Conservation (phyloP, 2,113 vertebrate species). For the Psettodes erumei region DNA sequence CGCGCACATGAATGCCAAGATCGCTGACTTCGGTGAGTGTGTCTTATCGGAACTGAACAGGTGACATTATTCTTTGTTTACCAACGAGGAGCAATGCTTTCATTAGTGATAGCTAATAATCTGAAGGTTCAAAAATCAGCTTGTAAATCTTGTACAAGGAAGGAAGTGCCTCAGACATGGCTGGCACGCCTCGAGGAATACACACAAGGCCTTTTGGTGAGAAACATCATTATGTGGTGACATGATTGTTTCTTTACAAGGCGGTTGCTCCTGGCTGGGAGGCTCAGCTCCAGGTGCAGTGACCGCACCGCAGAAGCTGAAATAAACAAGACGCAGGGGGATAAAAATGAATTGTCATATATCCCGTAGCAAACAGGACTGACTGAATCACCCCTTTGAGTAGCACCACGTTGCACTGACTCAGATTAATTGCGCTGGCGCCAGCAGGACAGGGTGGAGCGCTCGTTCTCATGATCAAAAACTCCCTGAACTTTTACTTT, state of each 20-base stretch:
- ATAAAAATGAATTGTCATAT: neutral
- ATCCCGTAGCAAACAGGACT: neutral
- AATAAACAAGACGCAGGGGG: neutral
- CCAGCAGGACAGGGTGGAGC: neutral
- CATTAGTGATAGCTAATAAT: neutral
- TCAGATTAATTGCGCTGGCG: neutral
- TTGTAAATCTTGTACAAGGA: neutral
- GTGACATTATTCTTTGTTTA: no score
- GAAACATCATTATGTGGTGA: neutral
- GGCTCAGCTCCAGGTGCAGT: neutral
- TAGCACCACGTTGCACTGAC: neutral
- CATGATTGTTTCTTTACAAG: neutral
- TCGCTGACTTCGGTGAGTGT: conserved; percentile 95
- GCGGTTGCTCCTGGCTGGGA: neutral
- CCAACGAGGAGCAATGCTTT: neutral
- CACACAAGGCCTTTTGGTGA: neutral
- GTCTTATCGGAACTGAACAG: neutral
- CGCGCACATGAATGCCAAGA: conserved; percentile 99
- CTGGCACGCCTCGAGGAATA: neutral
- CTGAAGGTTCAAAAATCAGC: neutral
- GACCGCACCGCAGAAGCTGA: neutral
- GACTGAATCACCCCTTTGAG: neutral
- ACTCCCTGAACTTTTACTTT: no score
- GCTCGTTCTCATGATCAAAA: neutral
- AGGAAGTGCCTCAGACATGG: neutral